Base-by-base conservation (phyloP, 2,113 vertebrate species). In the Oreotrochilus melanogaster region DNA sequence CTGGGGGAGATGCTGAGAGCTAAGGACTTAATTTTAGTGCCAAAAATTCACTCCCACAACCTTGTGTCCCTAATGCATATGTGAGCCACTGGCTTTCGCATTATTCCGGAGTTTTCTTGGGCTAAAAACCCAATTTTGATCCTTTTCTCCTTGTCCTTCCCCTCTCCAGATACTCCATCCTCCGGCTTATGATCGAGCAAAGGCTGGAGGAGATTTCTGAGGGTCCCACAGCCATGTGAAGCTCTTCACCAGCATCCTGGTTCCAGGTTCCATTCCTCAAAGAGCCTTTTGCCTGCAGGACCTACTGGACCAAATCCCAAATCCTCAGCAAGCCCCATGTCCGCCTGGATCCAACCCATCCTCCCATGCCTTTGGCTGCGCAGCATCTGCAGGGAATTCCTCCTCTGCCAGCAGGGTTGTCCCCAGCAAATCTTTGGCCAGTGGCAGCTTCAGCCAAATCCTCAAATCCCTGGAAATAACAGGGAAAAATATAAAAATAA, bases 161-260 rank as follows among this genome's bases (percentile, higher is more conserved):
- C 33, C 78, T 24, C 86, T 50, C 5, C 86, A 98, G 98, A 78
- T 99, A 99, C 82, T 98, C 98, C 1, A 98, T 98, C 79, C 97
- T 99, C 47, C 98, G 98, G 33, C 94, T 98, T 70, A 98, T 98
- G 95, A 99, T 99, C 39, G 98, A 99, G 94, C 99, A 98, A 78
- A 98, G 99, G 96, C 97, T 99, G 90, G 97, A 98, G 61, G 98
- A 99, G 98, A 97, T 98, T 70, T 98, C 98, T 0, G 98, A 98
- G 47, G 98, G 98, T 15, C 98, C 97, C 0, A 97, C 96, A 1
- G 97, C 93, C 0, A 98, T 98, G 94, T 98, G 83, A 96, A 33
- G 8, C 3, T 1, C 21, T 54, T n/a, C 6, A 1, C 48, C 43
- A 12, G 28, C 0, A 1, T 21, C 12, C 14, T 2, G 18, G 45